These are phyloP conservation scores for Danionella cerebrum DNA, from an alignment of 2,113 vertebrate species.

Conservation along the genomic window DNA sequence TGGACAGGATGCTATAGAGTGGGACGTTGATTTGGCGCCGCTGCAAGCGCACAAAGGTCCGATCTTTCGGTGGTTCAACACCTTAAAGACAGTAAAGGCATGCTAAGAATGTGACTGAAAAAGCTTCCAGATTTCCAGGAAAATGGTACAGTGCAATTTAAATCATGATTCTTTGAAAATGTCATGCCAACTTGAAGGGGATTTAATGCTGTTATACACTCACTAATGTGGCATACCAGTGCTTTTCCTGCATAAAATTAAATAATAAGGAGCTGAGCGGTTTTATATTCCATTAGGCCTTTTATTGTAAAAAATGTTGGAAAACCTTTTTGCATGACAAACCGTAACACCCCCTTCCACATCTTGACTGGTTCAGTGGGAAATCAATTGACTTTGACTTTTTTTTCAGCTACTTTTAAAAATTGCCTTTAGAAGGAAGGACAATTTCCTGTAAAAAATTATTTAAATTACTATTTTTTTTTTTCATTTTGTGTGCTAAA, in stretches of 20 bases:
- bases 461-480: no score
- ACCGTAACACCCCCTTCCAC: no score
- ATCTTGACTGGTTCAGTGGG: no score
- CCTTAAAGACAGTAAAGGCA: conserved; percentile 57
- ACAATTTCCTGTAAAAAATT: no score
- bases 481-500: no score
- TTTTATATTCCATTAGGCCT: not conserved
- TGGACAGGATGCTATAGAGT: conserved; percentile 96
- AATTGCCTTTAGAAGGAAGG: no score
- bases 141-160: not conserved
- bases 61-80: conserved; percentile 89
- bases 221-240: not conserved
- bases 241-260: not conserved
- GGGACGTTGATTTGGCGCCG: conserved; percentile 94
- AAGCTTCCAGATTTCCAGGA: not conserved
- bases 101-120: not conserved
- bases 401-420: no score
- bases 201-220: not conserved
- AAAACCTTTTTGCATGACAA: no score
- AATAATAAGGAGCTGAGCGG: not conserved
- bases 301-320: not conserved
- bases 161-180: not conserved
- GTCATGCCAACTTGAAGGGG: not conserved
- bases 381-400: no score
- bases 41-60: conserved; percentile 85